Evolutionary conservation across 2,113 vertebrate genomes (phyloP).

Genomic region (Gulo gulo): DNA sequence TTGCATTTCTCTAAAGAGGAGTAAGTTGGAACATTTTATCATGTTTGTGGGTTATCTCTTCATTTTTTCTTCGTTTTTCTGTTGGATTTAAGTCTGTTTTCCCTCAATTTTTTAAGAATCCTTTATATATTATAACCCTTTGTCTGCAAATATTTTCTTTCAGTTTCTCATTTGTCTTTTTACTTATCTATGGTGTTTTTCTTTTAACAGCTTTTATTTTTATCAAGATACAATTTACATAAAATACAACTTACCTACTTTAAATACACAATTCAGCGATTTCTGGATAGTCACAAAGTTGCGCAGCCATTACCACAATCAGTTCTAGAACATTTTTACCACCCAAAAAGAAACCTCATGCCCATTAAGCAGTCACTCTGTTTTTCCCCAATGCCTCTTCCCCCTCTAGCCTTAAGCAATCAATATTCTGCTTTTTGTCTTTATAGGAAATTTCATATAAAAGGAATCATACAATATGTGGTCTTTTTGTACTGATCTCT

Average conservation of each 20-base stretch:
- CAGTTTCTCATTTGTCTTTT: background rate
- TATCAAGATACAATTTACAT: background rate
- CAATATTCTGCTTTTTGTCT: background rate
- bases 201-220: constrained; percentile 2
- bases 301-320: background rate
- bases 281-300: background rate
- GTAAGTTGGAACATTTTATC: background rate
- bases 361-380: background rate
- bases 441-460: background rate
- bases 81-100: background rate
- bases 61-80: background rate
- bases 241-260: background rate
- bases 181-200: background rate
- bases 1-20: background rate
- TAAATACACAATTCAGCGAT: background rate
- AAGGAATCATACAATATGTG: background rate
- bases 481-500: background rate
- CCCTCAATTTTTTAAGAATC: background rate
- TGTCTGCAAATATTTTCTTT: background rate
- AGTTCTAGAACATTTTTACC: background rate
- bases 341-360: background rate
- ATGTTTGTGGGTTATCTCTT: background rate
- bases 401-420: background rate
- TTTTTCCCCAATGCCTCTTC: background rate
- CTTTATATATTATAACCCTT: background rate